Percentiles rank a stretch among this genome's conserved stretches.
Evolutionary conservation across 2,113 vertebrate genomes (phyloP).

Genomic region (Malurus elegans): DNA sequence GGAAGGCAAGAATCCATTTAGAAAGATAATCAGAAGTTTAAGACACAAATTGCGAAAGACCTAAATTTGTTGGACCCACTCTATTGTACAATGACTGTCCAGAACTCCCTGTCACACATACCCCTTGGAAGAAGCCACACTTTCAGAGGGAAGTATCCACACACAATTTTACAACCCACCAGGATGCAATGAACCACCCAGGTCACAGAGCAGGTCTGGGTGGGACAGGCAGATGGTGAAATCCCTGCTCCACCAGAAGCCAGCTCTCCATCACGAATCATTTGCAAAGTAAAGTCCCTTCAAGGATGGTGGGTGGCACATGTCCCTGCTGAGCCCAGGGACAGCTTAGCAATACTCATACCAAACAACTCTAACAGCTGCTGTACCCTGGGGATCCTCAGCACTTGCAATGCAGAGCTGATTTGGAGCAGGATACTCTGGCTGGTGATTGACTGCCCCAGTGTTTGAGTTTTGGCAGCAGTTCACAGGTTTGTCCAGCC

Average conservation of each 20-base stretch:
- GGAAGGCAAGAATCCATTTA: background rate
- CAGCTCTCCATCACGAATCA: background rate
- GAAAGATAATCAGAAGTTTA: background rate
- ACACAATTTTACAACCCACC: background rate
- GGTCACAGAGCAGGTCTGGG: background rate
- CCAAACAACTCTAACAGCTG: background rate
- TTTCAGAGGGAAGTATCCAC: background rate
- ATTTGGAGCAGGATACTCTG: background rate
- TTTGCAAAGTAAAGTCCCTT: background rate
- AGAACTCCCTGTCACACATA: background rate
- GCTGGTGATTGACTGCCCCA: background rate
- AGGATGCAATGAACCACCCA: background rate
- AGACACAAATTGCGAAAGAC: background rate
- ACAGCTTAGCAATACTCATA: background rate
- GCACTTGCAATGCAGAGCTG: fast-evolving
- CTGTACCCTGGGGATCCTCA: background rate
- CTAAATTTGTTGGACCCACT: background rate
- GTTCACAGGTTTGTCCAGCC: background rate
- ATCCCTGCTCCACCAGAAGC: background rate
- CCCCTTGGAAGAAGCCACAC: background rate
- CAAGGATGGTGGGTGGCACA: fast-evolving
- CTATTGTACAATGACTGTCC: fast-evolving
- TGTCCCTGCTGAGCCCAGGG: background rate
- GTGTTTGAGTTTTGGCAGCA: background rate
- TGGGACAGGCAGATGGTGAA: background rate